Percentiles rank a stretch among this genome's conserved stretches.
phyloP scores from a whole-genome alignment of 2,113 vertebrate genomes.

The Forbesichthys agassizii region DNA sequence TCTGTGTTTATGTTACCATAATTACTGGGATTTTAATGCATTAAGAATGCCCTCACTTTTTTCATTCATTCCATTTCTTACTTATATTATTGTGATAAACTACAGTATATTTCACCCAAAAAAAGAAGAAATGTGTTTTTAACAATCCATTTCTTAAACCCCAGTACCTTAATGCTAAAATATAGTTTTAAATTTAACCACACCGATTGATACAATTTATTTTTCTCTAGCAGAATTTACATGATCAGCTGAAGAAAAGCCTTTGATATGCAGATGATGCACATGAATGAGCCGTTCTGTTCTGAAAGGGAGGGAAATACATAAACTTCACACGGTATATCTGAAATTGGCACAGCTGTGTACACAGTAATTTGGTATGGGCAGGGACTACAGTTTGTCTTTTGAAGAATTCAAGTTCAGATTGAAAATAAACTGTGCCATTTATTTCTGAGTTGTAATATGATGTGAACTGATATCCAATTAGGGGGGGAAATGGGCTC shows the following conservation, averaged over 20 bases:
- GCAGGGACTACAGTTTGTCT: neutral
- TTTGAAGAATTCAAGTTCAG: constrained; percentile 14
- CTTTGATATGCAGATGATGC: constrained; percentile 46
- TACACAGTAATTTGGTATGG: constrained; percentile 27
- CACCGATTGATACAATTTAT: constrained; percentile 36
- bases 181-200: constrained; percentile 23
- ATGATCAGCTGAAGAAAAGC: constrained; percentile 28
- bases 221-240: constrained; percentile 26
- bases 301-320: constrained; percentile 29
- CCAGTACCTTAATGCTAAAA: neutral
- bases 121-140: too few species aligned
- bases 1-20: constrained; percentile 8
- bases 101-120: too few species aligned
- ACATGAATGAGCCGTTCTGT: constrained; percentile 33
- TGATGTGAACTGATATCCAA: constrained; percentile 8
- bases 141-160: neutral
- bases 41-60: too few species aligned
- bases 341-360: constrained; percentile 15
- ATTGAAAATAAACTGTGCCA: neutral
- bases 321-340: constrained; percentile 24
- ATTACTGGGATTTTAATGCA: neutral
- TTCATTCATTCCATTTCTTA: too few species aligned
- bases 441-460: constrained; percentile 15
- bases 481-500: constrained; percentile 8
- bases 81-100: too few species aligned